A percentile compares a stretch with the other conserved stretches of the same genome.
These are phyloP conservation scores for Clusia tigrina DNA, from an alignment of 2,888 invertebrate genomes.

Conservation along the genomic window DNA sequence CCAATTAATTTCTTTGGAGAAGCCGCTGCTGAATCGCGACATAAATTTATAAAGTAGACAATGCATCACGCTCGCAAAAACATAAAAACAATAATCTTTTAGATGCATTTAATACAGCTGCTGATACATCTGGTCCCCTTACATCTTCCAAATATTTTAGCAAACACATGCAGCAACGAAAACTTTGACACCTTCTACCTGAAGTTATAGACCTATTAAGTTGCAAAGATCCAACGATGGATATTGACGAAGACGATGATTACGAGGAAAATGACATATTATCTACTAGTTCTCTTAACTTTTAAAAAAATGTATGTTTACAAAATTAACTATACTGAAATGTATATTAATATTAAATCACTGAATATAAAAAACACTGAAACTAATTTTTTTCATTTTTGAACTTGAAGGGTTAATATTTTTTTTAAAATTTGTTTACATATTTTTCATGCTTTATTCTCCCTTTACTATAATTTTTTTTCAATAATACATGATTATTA, in stretches of 20 bases:
- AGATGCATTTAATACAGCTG: constrained; percentile 17
- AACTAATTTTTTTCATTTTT: neutral
- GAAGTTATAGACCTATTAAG: constrained; percentile 21
- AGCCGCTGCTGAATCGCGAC: no score
- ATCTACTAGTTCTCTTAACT: neutral
- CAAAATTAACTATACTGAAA: no score
- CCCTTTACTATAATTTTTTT: no score
- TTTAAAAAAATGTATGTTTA: neutral
- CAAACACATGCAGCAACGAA: constrained; percentile 11
- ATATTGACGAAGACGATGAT: no score
- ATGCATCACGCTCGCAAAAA: no score
- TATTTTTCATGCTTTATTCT: no score
- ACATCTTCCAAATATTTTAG: constrained; percentile 18
- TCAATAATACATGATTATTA: no score
- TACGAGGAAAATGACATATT: neutral
- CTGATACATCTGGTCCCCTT: constrained; percentile 22
- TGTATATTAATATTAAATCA: neutral
- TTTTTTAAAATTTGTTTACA: no score
- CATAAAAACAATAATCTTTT: neutral
- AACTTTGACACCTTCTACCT: constrained; percentile 15
- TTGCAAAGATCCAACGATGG: constrained; percentile 10
- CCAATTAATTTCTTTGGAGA: no score
- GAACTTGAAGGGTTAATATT: no score
- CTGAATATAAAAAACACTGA: neutral
- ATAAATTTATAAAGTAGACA: no score